Evolutionary conservation across 2,888 invertebrate species (phyloP).

Genomic region (Parnassius apollo): DNA sequence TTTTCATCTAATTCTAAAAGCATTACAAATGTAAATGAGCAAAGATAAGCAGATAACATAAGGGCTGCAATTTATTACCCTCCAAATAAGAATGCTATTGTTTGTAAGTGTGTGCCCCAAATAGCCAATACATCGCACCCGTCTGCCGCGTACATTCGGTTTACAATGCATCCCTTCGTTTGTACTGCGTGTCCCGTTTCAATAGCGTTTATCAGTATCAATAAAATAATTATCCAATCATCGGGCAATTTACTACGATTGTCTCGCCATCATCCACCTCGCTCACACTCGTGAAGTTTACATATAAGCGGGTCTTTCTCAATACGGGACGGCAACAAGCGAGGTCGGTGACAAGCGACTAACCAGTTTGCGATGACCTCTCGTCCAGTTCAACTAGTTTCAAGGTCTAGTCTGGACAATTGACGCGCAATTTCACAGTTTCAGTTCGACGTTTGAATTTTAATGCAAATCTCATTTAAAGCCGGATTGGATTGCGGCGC

Average conservation of each 20-base stretch:
- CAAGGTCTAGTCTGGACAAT: constrained; percentile 48
- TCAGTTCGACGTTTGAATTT: constrained; percentile 27
- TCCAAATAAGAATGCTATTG: constrained; percentile 11
- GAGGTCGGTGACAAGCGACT: constrained; percentile 42
- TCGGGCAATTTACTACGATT: constrained; percentile 71
- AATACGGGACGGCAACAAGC: constrained; percentile 44
- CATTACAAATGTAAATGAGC: background rate
- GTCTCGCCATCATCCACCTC: constrained; percentile 44
- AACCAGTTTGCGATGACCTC: constrained; percentile 52
- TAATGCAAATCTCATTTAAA: constrained; percentile 23
- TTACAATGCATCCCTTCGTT: constrained; percentile 31
- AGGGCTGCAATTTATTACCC: background rate
- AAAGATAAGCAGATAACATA: constrained; percentile 1
- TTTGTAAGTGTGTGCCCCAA: background rate
- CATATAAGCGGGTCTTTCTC: constrained; percentile 27
- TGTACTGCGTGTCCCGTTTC: constrained; percentile 43
- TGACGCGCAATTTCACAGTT: constrained; percentile 28
- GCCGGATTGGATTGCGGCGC: constrained; percentile 17
- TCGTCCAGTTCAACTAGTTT: constrained; percentile 56
- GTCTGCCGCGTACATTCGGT: constrained; percentile 6
- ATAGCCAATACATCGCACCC: constrained; percentile 19
- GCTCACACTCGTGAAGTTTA: constrained; percentile 36
- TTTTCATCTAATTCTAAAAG: background rate
- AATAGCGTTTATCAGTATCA: constrained; percentile 71
- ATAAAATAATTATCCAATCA: constrained; percentile 81